Evolutionary conservation across 1,140 invertebrate species (phyloP), one percentile per base, ranked within the genome.

Genomic region (Scaptomyza pallida): DNA sequence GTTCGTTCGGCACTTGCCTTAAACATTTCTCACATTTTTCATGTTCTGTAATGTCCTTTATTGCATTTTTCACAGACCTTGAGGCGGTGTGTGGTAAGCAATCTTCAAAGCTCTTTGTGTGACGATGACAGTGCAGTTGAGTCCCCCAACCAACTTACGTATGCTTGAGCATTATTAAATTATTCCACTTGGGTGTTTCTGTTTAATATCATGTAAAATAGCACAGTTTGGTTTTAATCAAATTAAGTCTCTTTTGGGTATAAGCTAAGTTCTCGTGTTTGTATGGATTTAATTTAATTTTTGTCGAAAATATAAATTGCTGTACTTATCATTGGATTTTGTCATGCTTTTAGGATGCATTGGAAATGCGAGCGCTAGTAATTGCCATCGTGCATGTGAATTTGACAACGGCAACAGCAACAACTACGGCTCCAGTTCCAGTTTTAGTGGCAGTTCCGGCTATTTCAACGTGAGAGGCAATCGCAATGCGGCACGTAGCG

Each of bases 401-500:
- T 79, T 83, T 51, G 76, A 59, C 65, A 65, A 15, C 67, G 63
- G 55, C 41, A 54, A 16, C 40, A 41, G 33, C 37, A 43, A 13
- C 15, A 21, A 9, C 26, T 52, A 21, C n/a, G 55, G 17, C 15
- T 26, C 54, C 6, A 33, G 62, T 21, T 30, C 40, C 12, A 60
- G 33, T 9, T 17, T 33, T 26, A 16, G 52, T 3, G 23, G 33
- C 52, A 62, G 59, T 10, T 69, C 59, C 23, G 59, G 72, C 1
- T 74, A 61, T 44, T 70, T 78, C 17, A 47, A 60, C 12, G 16
- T 56, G 5, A 78, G 75, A 52, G 21, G 72, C 37, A 89, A 61
- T 52, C 63, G 72, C 9, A 88, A 65, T 56, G 64, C 59, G 48
- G 90, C 71, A 37, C 88, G 90, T 17, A 91, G 65, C 16, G 90